A percentile compares a stretch with the other conserved stretches of the same genome.
Conservation (phyloP, 2,113 vertebrate genomes). For the Sorex araneus region DNA sequence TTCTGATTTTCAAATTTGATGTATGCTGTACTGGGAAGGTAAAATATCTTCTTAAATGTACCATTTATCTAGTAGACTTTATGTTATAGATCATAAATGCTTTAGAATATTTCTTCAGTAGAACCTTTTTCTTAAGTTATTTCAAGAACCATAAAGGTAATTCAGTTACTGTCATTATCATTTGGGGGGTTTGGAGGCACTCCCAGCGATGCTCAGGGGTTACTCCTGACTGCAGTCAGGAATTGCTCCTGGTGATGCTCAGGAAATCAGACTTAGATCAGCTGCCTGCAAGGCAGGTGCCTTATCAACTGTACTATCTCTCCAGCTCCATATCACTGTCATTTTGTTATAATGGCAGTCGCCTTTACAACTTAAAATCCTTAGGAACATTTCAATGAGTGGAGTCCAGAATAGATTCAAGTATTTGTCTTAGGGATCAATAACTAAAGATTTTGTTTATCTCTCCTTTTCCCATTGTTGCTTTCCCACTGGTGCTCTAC, state of each 20-base stretch:
- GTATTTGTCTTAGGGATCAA: background rate
- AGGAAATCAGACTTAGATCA: too few species aligned
- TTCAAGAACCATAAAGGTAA: background rate
- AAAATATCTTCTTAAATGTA: slow-evolving; percentile 23
- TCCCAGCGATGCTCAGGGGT: too few species aligned
- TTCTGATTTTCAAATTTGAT: slow-evolving; percentile 45
- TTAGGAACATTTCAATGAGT: background rate
- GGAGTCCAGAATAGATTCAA: background rate
- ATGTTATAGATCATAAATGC: background rate
- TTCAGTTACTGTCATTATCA: background rate
- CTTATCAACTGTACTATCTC: too few species aligned
- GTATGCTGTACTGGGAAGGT: background rate
- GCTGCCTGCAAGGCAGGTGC: too few species aligned
- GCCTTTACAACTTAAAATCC: background rate
- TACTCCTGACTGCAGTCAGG: too few species aligned
- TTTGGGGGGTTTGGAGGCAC: too few species aligned
- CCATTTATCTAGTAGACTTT: slow-evolving; percentile 41
- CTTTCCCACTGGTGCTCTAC: too few species aligned
- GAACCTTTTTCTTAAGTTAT: background rate
- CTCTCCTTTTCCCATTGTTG: too few species aligned
- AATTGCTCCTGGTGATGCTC: too few species aligned
- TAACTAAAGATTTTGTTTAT: too few species aligned
- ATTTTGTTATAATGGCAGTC: slow-evolving; percentile 17
- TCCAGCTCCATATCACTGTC: background rate
- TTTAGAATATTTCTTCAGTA: slow-evolving; percentile 4